phyloP scores from a whole-genome alignment of 1,140 invertebrate species.

The Cotesia typhae region DNA sequence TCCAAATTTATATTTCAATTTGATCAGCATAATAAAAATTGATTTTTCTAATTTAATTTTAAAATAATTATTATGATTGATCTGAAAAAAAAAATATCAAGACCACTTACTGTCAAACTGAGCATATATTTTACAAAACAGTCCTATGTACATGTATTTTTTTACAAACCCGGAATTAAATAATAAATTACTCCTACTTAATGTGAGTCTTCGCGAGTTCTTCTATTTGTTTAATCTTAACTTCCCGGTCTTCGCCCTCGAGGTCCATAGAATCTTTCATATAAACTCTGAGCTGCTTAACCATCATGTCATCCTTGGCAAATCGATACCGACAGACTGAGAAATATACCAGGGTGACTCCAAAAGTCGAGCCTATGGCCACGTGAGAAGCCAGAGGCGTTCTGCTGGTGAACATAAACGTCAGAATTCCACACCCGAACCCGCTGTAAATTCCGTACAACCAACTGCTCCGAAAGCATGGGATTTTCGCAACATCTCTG shows the following conservation, averaged over 20 bases:
- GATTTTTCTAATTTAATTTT: too few relatives aligned
- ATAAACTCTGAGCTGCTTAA: conserved; percentile 25
- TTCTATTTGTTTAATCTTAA: not conserved
- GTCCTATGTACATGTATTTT: not conserved
- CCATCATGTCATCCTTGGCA: conserved; percentile 28
- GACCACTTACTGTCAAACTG: too few relatives aligned
- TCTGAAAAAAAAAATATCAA: too few relatives aligned
- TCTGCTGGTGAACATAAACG: conserved; percentile 71
- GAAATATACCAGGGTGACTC: conserved; percentile 68
- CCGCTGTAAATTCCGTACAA: conserved; percentile 70
- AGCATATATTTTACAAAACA: too few relatives aligned
- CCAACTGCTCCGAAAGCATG: conserved; percentile 73
- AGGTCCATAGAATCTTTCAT: not conserved
- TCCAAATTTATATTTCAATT: too few relatives aligned
- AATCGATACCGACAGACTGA: conserved; percentile 59
- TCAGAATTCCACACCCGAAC: conserved; percentile 64
- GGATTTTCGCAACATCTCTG: conserved; percentile 70
- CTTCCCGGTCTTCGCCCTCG: not conserved
- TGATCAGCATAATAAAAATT: too few relatives aligned
- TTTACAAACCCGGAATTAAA: not conserved
- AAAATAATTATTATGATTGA: too few relatives aligned
- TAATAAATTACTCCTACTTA: not conserved
- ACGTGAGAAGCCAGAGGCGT: conserved; percentile 62
- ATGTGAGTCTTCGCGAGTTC: not conserved
- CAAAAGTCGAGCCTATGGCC: conserved; percentile 65